Evolutionary conservation across 2,888 invertebrate species (phyloP).

Genomic region (Protodeltote pygarga): DNA sequence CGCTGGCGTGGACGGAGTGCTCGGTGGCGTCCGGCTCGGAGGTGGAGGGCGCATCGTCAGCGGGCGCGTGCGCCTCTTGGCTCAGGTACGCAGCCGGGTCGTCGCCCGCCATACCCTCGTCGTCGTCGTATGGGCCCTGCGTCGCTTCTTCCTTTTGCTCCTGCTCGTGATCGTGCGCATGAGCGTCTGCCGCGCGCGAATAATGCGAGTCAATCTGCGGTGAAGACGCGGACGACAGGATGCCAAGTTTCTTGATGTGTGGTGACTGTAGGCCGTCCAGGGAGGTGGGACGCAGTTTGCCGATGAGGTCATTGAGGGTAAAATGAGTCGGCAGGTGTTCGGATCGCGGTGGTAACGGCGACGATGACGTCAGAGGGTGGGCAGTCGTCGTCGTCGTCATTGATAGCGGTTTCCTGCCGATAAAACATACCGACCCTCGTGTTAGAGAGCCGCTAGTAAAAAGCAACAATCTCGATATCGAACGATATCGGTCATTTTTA

Average conservation of each 20-base stretch:
- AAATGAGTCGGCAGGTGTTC: constrained; percentile 85
- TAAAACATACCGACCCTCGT: constrained; percentile 72
- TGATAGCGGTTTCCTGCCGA: constrained; percentile 84
- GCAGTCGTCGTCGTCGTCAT: constrained; percentile 87
- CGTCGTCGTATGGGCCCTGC: constrained; percentile 88
- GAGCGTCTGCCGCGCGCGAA: constrained; percentile 83
- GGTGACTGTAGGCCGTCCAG: constrained; percentile 83
- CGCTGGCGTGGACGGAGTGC: constrained; percentile 85
- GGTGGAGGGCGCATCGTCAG: constrained; percentile 85
- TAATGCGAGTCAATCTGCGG: constrained; percentile 88
- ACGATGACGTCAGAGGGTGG: constrained; percentile 85
- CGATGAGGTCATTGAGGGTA: constrained; percentile 86
- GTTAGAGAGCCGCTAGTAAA: constrained; percentile 68
- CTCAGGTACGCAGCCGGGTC: constrained; percentile 84
- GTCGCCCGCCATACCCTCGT: constrained; percentile 85
- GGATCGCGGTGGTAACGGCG: constrained; percentile 85
- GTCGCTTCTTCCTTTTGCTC: constrained; percentile 83
- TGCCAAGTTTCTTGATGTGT: constrained; percentile 78
- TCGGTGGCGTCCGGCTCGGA: constrained; percentile 88
- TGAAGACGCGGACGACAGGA: constrained; percentile 83
- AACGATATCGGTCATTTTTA: background rate
- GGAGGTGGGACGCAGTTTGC: constrained; percentile 83
- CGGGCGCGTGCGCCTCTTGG: constrained; percentile 73
- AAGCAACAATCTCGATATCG: constrained; percentile 11
- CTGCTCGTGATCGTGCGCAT: constrained; percentile 76